These are phyloP conservation scores for Nesoenas mayeri DNA, from an alignment of 2,113 vertebrate species.

Conservation along the genomic window DNA sequence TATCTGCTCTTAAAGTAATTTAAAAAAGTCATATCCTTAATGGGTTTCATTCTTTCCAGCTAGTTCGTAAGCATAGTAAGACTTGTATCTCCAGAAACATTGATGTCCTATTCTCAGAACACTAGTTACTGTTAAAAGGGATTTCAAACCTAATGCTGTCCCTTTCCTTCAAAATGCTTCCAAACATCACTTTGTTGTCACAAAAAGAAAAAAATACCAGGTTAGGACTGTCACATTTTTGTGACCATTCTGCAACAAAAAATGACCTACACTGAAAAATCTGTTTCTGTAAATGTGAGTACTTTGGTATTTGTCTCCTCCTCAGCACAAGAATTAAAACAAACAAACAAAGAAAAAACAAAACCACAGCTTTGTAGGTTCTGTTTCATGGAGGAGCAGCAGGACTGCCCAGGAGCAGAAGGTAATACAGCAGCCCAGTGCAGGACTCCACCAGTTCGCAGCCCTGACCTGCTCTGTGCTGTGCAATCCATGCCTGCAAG, in stretches of 20 bases:
- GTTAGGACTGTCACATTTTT: not conserved
- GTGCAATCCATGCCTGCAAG: too few species aligned
- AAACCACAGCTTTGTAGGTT: not conserved
- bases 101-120: not conserved
- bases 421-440: not conserved
- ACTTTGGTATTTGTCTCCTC: not conserved
- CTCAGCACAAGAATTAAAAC: not conserved
- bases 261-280: not conserved
- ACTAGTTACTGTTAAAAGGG: not conserved
- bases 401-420: not conserved
- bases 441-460: accelerated
- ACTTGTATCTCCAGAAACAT: not conserved
- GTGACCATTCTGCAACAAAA: not conserved
- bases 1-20: not conserved
- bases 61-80: not conserved
- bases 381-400: not conserved
- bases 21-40: not conserved
- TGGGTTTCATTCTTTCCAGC: not conserved
- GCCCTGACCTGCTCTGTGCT: not conserved
- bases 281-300: not conserved
- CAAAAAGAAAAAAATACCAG: not conserved
- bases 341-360: not conserved
- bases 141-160: not conserved
- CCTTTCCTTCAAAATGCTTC: not conserved
- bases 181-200: not conserved